Evolutionary conservation across 2,888 invertebrate genomes (phyloP), one percentile per base, ranked within the genome.

Genomic region (Ophonus ardosiacus): DNA sequence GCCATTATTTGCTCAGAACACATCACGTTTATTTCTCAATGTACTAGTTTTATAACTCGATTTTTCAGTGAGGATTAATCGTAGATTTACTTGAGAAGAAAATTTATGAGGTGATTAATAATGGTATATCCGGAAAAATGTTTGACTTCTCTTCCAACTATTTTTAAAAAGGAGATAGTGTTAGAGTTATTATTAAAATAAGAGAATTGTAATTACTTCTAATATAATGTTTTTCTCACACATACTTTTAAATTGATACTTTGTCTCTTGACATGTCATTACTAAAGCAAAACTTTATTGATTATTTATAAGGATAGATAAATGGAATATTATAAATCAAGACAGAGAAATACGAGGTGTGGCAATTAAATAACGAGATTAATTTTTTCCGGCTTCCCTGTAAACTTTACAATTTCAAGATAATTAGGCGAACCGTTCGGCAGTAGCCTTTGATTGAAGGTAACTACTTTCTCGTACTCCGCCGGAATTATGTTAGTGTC

Each of bases 51-150:
- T 61, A 18, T 61, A 61, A 17, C 59, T 8, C 15, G 8, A 15
- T 61, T 61, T 61, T 61, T 61, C 59, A 61, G 2, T 7, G 59
- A 61, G 59, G 59, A 61, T 61, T 61, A 61, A 61, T 61, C 59
- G 59, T 18, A 61, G 59, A 61, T 61, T 61, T 61, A 61, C 17
- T 61, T 61, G 17, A 18, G 18, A 17, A 61, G 18, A 17, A 61
- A 15, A 61, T 61, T 61, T 17, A 61, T 61, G 43, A 51, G 43
- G 43, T 51, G 43, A 51, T 51, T 51, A 51, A 51, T 51, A 51
- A 51, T 51, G 4, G 43, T 2, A 51, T 51, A 51, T 51, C 43
- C 43, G 43, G 43, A 10, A 51, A 43, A 51, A 51, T 51, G 43
- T 51, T 51, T 51, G 43, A 51, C 43, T 51, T 51, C 43, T 2